Base-by-base conservation (phyloP, 2,888 invertebrate species). In the Adelphocoris suturalis region DNA sequence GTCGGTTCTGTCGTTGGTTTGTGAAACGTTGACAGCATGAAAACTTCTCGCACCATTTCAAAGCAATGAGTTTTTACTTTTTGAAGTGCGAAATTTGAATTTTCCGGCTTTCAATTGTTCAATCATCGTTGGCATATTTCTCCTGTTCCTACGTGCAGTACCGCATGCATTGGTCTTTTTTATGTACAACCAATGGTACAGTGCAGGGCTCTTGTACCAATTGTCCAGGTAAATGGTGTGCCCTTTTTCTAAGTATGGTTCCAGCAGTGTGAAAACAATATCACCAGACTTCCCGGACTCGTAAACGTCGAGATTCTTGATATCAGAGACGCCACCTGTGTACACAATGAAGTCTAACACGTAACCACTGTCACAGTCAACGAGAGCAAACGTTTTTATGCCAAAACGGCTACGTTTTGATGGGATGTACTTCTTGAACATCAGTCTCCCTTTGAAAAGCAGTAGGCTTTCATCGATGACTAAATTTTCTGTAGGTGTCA, bases 1-100 rank as follows among this genome's bases (percentile, higher is more conserved):
- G 89, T 57, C 55, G 90, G 91, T 46, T 80, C 80, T 61, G 85
- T 37, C 76, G 91, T 90, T 78, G 84, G 86, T 85, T 89, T 84
- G 90, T 92, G 91, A 16, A 91, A 87, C 28, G 91, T 92, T 78
- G 92, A 91, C 28, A 92, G 90, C 91, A 92, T 92, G 76, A 88
- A 68, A 9, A 93, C 92, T 47, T 92, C 92, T 81, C 92, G 78
- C 86, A 85, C 92, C 92, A 93, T 91, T 93, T 93, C 55, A 92
- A 80, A 9, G 91, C 92, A n/a, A 92, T 23, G 19, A 92, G 28
- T 90, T 52, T 75, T 16, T n/a, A n/a, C 89, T 89, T 4, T 16
- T 9, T 13, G 47, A 11, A 16, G 48, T 16, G 0, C 61, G 28
- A 84, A 47, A 68, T 57, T 19, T 68, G 16, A 76, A 84, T 55